A percentile compares a stretch with the other conserved stretches of the same genome.
Evolutionary conservation across 2,797 vertebrate genomes (phyloP).

Genomic region (Oreochromis mossambicus): DNA sequence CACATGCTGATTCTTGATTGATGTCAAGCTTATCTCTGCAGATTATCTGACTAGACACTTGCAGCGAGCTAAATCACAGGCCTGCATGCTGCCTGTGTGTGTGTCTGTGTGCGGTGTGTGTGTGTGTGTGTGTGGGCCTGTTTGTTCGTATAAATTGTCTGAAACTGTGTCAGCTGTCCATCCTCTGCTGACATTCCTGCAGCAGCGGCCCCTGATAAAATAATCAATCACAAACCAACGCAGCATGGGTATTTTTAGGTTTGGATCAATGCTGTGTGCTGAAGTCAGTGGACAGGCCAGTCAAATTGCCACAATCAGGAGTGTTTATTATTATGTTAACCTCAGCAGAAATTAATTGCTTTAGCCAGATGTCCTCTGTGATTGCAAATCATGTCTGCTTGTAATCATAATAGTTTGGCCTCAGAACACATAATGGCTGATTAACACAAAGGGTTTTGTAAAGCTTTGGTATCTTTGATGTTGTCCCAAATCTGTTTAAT

Average conservation of each 20-base stretch:
- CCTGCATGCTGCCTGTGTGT: neutral
- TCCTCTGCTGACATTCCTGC: neutral
- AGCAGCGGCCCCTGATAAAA: neutral
- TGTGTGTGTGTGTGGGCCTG: neutral
- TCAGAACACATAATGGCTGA: neutral
- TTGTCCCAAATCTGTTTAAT: neutral
- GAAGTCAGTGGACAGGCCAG: neutral
- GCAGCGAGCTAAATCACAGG: neutral
- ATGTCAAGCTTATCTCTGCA: conserved; percentile 13
- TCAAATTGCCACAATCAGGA: neutral
- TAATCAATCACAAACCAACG: conserved; percentile 19
- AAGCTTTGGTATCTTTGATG: neutral
- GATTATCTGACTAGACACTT: conserved; percentile 10
- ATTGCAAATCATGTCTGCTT: neutral
- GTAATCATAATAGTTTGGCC: neutral
- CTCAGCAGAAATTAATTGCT: neutral
- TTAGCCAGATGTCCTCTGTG: neutral
- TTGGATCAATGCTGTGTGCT: neutral
- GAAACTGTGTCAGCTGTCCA: conserved; percentile 1
- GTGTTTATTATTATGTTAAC: neutral
- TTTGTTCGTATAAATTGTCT: neutral
- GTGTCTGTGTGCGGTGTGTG: neutral
- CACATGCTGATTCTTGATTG: neutral
- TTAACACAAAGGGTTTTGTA: neutral
- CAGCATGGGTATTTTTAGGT: conserved; percentile 8